A percentile compares a stretch with the other conserved stretches of the same genome.
These are phyloP conservation scores for Phaedon cochleariae DNA, from an alignment of 2,888 invertebrate species.

Conservation along the genomic window DNA sequence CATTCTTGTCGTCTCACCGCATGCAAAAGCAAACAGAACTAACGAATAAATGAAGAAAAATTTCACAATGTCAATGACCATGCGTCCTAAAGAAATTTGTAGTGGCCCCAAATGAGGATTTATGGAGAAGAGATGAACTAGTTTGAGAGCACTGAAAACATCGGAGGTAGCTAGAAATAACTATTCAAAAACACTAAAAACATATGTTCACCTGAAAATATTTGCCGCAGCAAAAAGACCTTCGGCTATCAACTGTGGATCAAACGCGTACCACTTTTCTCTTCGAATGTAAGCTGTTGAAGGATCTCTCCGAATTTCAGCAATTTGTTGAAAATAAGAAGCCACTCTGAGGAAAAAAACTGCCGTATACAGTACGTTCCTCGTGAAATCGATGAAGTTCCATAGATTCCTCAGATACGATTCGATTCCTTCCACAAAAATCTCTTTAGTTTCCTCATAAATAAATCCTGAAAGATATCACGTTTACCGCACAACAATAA, in stretches of 20 bases:
- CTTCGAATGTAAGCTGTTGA: constrained; percentile 79
- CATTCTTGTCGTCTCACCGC: constrained; percentile 70
- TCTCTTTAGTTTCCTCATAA: constrained; percentile 91
- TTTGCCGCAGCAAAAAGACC: constrained; percentile 95
- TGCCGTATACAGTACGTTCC: constrained; percentile 85
- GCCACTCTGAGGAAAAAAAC: constrained; percentile 74
- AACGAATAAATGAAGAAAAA: constrained; percentile 95
- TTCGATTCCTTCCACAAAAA: constrained; percentile 86
- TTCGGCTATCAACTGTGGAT: constrained; percentile 92
- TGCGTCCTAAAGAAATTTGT: constrained; percentile 94
- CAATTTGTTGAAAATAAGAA: constrained; percentile 78
- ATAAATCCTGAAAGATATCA: constrained; percentile 74
- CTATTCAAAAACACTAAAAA: background rate
- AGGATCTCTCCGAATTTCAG: constrained; percentile 74
- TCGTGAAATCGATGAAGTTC: constrained; percentile 95
- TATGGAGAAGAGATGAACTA: constrained; percentile 96
- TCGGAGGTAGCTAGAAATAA: background rate
- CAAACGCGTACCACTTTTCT: constrained; percentile 91
- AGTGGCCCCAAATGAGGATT: constrained; percentile 94
- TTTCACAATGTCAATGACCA: constrained; percentile 94
- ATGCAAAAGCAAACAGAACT: constrained; percentile 94
- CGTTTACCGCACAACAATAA: background rate
- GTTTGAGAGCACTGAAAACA: constrained; percentile 78
- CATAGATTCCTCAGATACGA: constrained; percentile 92
- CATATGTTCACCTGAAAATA: constrained; percentile 75